Base-by-base conservation (phyloP, 37 sponge, comb jelly and placozoan species). In the Diacarnus erythraeanus region DNA sequence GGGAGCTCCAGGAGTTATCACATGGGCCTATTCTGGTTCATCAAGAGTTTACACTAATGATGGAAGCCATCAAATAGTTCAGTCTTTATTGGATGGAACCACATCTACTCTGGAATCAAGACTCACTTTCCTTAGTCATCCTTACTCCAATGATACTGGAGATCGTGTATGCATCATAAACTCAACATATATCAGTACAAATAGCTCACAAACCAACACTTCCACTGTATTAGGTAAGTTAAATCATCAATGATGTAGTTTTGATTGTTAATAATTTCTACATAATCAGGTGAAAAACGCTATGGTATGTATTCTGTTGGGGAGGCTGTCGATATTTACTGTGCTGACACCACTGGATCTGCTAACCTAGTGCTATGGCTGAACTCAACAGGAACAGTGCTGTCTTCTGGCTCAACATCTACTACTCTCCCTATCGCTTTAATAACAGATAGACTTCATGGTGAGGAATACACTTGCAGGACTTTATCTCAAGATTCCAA, bases 241-340 rank as follows among this genome's bases (percentile, higher is more conserved):
- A 36, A 3, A 31, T 4, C 51, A 12, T 47, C 10, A 47, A 6
- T 61, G 64, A 20, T 15, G 21, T 15, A 31, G 25, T 36, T 18
- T 69, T 31, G 6, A 35, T 69, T 69, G 10, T 18, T 4, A 69
- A 6, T 36, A 3, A 36, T 31, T 69, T 31, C 38, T 33, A 15
- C 5, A 69, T 35, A 6, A 36, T 35, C 18, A 69, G 69, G 69
- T 69, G 69, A 69, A 30, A 69, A 12, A 36, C 69, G 43, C 15
- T 72, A 43, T 72, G 73, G 33, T 43, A 6, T 72, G 25, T 72
- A 72, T 42, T 44, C 54, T 43, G 26, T 20, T 44, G 73, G 73
- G 9, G 73, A 72, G 25, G 47, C 23, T 21, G 73, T 44, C 6
- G n/a, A 21, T 27, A 42, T 72, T 21, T 43, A 72, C 73, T 72